Evolutionary conservation across 2,888 invertebrate genomes (phyloP).

Genomic region (Terebella lapidaria): DNA sequence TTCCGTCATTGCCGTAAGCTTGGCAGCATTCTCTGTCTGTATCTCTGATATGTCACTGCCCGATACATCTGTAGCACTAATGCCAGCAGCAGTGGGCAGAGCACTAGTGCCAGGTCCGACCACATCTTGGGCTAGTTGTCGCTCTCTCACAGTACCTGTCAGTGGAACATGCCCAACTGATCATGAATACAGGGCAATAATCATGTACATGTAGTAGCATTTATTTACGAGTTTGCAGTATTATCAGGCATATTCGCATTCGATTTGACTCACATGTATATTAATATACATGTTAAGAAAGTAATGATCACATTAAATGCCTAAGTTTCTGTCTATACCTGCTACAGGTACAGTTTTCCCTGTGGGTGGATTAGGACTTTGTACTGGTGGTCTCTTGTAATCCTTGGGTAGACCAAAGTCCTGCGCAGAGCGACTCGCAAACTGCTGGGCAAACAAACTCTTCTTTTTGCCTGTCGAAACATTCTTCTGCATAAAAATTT

Average conservation of each 20-base stretch:
- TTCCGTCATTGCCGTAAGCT: constrained; percentile 66
- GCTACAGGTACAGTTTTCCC: background rate
- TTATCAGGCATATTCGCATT: too few relatives aligned
- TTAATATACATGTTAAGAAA: too few relatives aligned
- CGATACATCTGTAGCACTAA: background rate
- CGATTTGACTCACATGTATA: too few relatives aligned
- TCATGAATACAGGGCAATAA: too few relatives aligned
- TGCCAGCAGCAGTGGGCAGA: too few relatives aligned
- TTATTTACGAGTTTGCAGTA: too few relatives aligned
- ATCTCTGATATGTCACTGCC: constrained; percentile 55
- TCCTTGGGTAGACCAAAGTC: constrained; percentile 22
- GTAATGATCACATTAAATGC: too few relatives aligned
- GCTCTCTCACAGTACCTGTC: background rate
- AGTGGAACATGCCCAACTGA: too few relatives aligned
- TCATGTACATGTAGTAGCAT: too few relatives aligned
- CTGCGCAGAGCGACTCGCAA: constrained; percentile 21
- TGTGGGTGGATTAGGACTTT: too few relatives aligned
- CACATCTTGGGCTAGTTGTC: background rate
- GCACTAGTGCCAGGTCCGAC: too few relatives aligned
- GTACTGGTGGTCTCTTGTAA: too few relatives aligned
- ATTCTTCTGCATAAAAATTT: background rate
- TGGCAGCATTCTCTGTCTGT: constrained; percentile 69
- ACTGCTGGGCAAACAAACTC: constrained; percentile 48
- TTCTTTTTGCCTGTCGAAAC: constrained; percentile 25
- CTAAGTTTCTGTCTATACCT: background rate